Base-by-base conservation (phyloP, 2,888 invertebrate genomes). In the Zaprionus bogoriensis region DNA sequence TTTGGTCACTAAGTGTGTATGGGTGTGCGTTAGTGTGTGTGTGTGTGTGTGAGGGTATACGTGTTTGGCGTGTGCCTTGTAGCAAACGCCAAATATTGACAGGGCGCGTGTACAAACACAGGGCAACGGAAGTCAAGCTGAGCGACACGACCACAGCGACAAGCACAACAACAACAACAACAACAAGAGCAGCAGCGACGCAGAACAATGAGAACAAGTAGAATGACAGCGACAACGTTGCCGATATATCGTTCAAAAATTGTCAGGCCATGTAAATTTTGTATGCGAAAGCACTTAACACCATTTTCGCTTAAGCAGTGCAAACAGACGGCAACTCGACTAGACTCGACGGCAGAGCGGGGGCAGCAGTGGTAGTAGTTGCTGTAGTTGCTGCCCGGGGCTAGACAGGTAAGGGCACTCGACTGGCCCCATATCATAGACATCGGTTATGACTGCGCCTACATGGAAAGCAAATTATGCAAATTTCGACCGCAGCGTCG, bases 221-320 rank as follows among this genome's bases (percentile, higher is more conserved):
- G 32, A 36, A 32, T 14, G 14, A 48, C 53, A 28, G 61, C 44
- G 28, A 54, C 55, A 59, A 58, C 63, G 23, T 52, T 75, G 67
- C 64, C 83, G 79, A 78, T 78, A 79, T 74, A 80, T 69, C 77
- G 72, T 81, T 85, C 85, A 84, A 81, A 81, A 81, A 85, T 77
- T 81, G 85, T 74, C 82, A 67, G 73, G 73, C 64, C 87, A 81
- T 81, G 81, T 81, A 81, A 77, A 85, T 85, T 85, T 85, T 85
- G 81, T 83, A 87, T 85, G 74, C 80, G 77, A 75, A 87, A 87
- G 84, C 82, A 87, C 87, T 83, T 83, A 83, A 87, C 82, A 83
- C 86, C 83, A 74, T 86, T 83, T 82, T 83, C 87, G 86, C 80
- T 87, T 70, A 82, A 71, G 87, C 86, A 85, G 68, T 57, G 76